These are phyloP conservation scores for Mizuhopecten yessoensis DNA, from an alignment of 1,140 invertebrate genomes.

Conservation along the genomic window DNA sequence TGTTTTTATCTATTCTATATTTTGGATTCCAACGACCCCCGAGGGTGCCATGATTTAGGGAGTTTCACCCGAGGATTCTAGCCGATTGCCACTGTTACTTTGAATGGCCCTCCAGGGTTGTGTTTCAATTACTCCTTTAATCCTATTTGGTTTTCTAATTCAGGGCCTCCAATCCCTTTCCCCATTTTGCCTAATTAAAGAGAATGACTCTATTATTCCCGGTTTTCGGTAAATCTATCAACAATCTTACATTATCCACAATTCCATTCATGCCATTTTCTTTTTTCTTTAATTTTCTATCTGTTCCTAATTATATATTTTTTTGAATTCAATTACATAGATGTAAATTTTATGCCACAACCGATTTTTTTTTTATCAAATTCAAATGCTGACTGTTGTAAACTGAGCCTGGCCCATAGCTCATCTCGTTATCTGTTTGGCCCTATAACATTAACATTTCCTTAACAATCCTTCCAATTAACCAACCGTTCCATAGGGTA, in stretches of 20 bases:
- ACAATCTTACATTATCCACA: slow-evolving; percentile 19
- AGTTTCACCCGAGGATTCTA: slow-evolving; percentile 22
- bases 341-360: slow-evolving; percentile 21
- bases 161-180: background rate
- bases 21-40: slow-evolving; percentile 30
- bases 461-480: no score
- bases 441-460: background rate
- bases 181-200: slow-evolving; percentile 23
- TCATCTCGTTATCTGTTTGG: background rate
- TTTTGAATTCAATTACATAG: slow-evolving; percentile 39
- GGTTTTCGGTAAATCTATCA: background rate
- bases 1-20: slow-evolving; percentile 40
- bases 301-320: slow-evolving; percentile 17
- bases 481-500: no score
- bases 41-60: slow-evolving; percentile 7
- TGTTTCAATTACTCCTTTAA: slow-evolving; percentile 19
- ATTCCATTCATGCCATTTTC: slow-evolving; percentile 8
- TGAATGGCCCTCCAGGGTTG: background rate
- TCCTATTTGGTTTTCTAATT: slow-evolving; percentile 39
- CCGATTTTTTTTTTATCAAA: background rate
- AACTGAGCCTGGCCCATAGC: background rate
- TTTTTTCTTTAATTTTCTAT: slow-evolving; percentile 23
- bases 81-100: slow-evolving; percentile 24
- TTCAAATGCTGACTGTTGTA: background rate
- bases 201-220: slow-evolving; percentile 22